Base-by-base conservation (phyloP, 1,140 invertebrate species). In the Caenorhabditis remanei region DNA sequence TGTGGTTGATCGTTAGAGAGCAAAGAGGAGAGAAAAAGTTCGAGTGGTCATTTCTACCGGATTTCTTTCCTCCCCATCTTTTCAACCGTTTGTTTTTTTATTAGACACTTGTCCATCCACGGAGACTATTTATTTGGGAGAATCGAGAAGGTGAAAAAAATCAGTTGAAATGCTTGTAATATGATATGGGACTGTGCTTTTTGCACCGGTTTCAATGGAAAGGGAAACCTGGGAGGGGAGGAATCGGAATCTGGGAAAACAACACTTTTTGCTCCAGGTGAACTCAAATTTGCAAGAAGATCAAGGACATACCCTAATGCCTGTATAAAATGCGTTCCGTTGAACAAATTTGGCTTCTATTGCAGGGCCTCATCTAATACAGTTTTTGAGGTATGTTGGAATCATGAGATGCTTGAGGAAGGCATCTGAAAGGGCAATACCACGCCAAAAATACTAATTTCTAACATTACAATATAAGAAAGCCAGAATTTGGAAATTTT, bases 41-140 rank as follows among this genome's bases (percentile, higher is more conserved):
- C 46, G 46, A 79, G 71, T 79, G 71, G 71, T 50, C 46, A 50
- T 50, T 50, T 79, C 71, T 79, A 50, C 71, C 71, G 43, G 43
- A 50, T 79, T 50, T 79, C 32, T 32, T 32, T 32, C 32, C 2
- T 41, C 63, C 41, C 67, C 56, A n/a, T n/a, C 16, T n/a, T n/a
- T n/a, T n/a, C n/a, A n/a, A 8, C 1, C 40, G 21, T 40, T 32
- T n/a, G 21, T 21, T 32, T 71, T 71, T 71, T 46, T 43, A 4
- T 14, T 8, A 71, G 41, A 63, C 61, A 63, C 61, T 63, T 63
- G 61, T 63, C 56, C 21, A 9, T 21, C 61, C 24, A 21, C 24
- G 24, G 8, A 58, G 6, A 13, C 14, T n/a, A 19, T 14, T 16
- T 7, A 58, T 19, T 58, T 32, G 32, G 55, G 61, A 32, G 21